Conservation (phyloP, 2,888 invertebrate genomes). For the Andrena marginata region DNA sequence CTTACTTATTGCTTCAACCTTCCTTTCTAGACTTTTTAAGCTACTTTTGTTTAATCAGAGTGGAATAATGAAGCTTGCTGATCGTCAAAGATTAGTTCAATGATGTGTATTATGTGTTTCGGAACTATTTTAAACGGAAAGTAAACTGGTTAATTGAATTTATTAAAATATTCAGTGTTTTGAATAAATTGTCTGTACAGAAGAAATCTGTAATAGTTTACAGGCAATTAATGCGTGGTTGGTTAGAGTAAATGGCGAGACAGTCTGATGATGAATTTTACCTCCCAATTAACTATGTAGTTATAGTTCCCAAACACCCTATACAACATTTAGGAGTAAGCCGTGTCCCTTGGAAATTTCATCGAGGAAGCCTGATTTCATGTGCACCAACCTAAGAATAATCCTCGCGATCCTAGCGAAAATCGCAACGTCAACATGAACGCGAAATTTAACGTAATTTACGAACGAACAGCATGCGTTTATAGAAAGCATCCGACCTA, state of each 20-base stretch:
- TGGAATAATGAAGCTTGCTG: background rate
- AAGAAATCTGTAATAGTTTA: background rate
- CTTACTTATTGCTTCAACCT: background rate
- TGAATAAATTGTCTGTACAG: no score
- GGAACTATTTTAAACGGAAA: background rate
- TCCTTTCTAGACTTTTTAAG: background rate
- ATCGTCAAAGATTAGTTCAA: background rate
- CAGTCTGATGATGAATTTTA: background rate
- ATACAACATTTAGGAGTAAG: background rate
- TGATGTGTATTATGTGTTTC: background rate
- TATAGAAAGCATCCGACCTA: slow-evolving; percentile 9
- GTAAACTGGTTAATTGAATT: background rate
- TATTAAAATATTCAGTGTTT: no score
- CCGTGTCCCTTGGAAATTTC: background rate
- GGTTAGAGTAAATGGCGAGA: no score
- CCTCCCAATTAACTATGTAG: no score
- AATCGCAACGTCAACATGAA: slow-evolving; percentile 25
- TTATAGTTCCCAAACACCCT: background rate
- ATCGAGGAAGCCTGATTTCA: background rate
- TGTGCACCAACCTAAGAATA: slow-evolving; percentile 19
- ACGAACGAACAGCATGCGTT: slow-evolving; percentile 10
- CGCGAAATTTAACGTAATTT: slow-evolving; percentile 6
- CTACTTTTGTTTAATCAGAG: background rate
- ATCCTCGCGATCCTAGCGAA: background rate
- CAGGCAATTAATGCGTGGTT: no score